Evolutionary conservation across 2,888 invertebrate species (phyloP), one percentile per base, ranked within the genome.

Genomic region (Leuctra nigra): DNA sequence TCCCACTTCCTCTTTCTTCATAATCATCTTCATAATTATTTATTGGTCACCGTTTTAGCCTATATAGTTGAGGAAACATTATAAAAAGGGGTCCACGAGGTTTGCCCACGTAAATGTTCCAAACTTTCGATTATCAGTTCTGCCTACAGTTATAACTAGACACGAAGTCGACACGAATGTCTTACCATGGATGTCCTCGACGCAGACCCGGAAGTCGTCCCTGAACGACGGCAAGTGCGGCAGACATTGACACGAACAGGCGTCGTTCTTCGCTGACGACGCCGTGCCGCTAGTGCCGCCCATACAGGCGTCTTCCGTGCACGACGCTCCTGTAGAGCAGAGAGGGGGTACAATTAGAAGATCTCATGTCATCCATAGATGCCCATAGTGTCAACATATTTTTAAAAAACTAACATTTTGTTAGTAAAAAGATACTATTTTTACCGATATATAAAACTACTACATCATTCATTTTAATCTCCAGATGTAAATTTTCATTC

Each of bases 171-270:
- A 3, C 3, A 36, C 3, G 36, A 36, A 36, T 13, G 9, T 69
- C 79, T 77, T 71, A 91, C 91, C 91, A 72, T 88, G 84, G 64
- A 92, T 81, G 68, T 91, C 87, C 69, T 89, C 87, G 62, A 91
- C 89, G 72, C 92, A 92, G 63, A 90, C 83, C 64, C 84, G 83
- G 62, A 86, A 75, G 72, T 92, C 92, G 71, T 92, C 91, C 60
- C 91, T 81, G 75, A 88, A 91, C 54, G 87, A 83, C 4, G 87
- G 87, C 61, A 86, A 76, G 63, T 84, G 83, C 53, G 79, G 77
- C 61, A 87, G 83, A 68, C 91, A 92, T 56, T 83, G 84, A 73
- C 91, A 92, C 29, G 81, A 79, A 73, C 91, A 91, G 33, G 77
- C 64, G 46, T 54, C 63, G 1, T 72, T 67, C 35, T 70, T 66